Percentiles rank a stretch among this genome's conserved stretches.
phyloP scores from a whole-genome alignment of 2,888 invertebrate genomes.

The Leucoma salicis region DNA sequence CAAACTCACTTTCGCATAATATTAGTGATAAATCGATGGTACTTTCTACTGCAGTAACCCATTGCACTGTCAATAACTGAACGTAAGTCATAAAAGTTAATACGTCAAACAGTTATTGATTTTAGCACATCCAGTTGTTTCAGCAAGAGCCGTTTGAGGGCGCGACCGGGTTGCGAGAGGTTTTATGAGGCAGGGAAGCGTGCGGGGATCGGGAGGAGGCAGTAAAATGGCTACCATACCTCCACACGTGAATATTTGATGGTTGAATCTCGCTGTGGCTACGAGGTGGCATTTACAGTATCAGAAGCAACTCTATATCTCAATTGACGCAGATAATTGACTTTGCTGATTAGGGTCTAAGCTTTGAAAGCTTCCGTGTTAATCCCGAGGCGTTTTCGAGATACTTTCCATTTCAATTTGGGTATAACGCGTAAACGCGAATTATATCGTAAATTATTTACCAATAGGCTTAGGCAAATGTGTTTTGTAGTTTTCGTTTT shows the following conservation, averaged over 20 bases:
- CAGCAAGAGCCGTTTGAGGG: constrained; percentile 61
- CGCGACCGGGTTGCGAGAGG: constrained; percentile 38
- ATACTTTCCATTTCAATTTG: constrained; percentile 37
- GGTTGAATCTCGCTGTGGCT: constrained; percentile 72
- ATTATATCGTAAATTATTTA: background rate
- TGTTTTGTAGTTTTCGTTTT: background rate
- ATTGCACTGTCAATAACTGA: constrained; percentile 16
- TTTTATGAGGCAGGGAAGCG: constrained; percentile 29
- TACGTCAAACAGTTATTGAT: constrained; percentile 78
- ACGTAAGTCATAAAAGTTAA: constrained; percentile 51
- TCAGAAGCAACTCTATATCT: constrained; percentile 38
- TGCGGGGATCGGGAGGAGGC: constrained; percentile 43
- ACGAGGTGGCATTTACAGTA: constrained; percentile 50
- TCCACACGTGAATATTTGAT: constrained; percentile 80
- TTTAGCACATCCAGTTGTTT: constrained; percentile 79
- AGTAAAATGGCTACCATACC: constrained; percentile 74
- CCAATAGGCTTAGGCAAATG: background rate
- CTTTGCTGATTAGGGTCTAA: constrained; percentile 40
- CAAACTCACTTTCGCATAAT: too few species aligned
- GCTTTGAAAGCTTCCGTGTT: constrained; percentile 35
- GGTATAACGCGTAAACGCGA: background rate
- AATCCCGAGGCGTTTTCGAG: constrained; percentile 25
- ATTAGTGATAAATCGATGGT: too few species aligned
- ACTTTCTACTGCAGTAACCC: constrained; percentile 2
- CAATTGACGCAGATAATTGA: constrained; percentile 45